Percentiles rank a stretch among this genome's conserved stretches.
phyloP scores from a whole-genome alignment of 2,888 invertebrate genomes.

The Seira musarum region DNA sequence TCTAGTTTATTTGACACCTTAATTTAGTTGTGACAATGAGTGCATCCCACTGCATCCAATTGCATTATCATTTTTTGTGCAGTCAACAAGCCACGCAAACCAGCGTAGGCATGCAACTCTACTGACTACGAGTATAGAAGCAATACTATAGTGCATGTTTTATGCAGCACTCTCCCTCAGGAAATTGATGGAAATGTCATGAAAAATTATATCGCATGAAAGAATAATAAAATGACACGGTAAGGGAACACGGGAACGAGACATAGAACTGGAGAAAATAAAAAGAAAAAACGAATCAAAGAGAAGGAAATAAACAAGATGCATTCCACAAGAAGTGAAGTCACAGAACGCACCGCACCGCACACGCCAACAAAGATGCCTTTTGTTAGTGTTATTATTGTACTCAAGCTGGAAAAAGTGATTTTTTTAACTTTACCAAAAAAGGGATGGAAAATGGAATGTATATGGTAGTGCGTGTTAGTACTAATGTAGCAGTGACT shows the following conservation, averaged over 20 bases:
- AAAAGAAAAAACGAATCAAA: constrained; percentile 31
- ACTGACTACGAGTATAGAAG: no score
- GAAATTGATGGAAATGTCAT: constrained; percentile 69
- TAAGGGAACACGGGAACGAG: no score
- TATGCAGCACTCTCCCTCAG: no score
- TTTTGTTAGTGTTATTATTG: constrained; percentile 33
- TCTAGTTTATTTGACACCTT: no score
- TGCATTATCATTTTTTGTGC: constrained; percentile 31
- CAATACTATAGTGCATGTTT: no score
- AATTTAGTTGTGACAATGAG: no score
- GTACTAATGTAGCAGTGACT: background rate
- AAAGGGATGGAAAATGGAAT: no score
- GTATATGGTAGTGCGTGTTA: background rate
- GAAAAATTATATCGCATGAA: constrained; percentile 68
- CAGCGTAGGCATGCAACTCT: constrained; percentile 29
- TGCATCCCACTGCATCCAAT: constrained; percentile 23
- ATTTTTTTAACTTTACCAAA: no score
- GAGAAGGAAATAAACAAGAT: constrained; percentile 39
- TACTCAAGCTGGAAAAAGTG: no score
- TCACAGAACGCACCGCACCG: no score
- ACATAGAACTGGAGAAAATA: constrained; percentile 39
- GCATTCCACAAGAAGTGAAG: constrained; percentile 7
- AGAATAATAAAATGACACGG: constrained; percentile 65
- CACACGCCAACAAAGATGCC: no score
- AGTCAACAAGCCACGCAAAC: constrained; percentile 40